A percentile compares a stretch with the other conserved stretches of the same genome.
phyloP scores from a whole-genome alignment of 2,113 vertebrate genomes.

The Nipponia nippon region DNA sequence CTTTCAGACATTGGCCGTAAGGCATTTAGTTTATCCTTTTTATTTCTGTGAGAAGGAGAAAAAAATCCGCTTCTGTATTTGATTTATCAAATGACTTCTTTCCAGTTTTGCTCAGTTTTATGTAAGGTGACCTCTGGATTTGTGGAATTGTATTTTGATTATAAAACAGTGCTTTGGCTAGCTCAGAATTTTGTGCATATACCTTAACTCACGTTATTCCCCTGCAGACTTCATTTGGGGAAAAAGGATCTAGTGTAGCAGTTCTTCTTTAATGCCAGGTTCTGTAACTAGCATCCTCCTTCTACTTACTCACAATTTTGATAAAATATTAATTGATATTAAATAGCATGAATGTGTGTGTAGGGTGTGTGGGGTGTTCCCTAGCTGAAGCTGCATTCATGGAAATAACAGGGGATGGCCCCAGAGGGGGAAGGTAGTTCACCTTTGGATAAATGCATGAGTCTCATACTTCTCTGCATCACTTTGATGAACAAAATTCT shows the following conservation, averaged over 20 bases:
- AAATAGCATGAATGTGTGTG: not conserved
- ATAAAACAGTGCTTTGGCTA: slow-evolving; percentile 15
- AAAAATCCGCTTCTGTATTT: not conserved
- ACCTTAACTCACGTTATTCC: slow-evolving; percentile 27
- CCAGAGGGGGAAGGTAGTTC: not conserved
- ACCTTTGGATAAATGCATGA: not conserved
- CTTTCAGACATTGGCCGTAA: not conserved
- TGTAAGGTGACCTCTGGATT: slow-evolving; percentile 53
- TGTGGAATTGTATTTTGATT: slow-evolving; percentile 35
- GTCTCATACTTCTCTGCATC: not conserved
- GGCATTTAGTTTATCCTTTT: not conserved
- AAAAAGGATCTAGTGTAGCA: not conserved
- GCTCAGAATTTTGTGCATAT: not conserved
- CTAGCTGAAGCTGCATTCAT: not conserved
- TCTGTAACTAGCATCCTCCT: slow-evolving; percentile 36
- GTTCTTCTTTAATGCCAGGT: slow-evolving; percentile 10
- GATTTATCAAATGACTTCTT: not conserved
- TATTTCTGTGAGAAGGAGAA: not conserved
- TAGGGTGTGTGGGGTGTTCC: not conserved
- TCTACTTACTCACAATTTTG: not conserved
- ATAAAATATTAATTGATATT: not conserved
- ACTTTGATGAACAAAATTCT: not conserved
- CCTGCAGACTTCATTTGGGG: slow-evolving; percentile 29
- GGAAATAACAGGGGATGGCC: not conserved
- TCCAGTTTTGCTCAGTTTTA: slow-evolving; percentile 30